phyloP scores from a whole-genome alignment of 2,797 vertebrate genomes.

The Macropodus opercularis region DNA sequence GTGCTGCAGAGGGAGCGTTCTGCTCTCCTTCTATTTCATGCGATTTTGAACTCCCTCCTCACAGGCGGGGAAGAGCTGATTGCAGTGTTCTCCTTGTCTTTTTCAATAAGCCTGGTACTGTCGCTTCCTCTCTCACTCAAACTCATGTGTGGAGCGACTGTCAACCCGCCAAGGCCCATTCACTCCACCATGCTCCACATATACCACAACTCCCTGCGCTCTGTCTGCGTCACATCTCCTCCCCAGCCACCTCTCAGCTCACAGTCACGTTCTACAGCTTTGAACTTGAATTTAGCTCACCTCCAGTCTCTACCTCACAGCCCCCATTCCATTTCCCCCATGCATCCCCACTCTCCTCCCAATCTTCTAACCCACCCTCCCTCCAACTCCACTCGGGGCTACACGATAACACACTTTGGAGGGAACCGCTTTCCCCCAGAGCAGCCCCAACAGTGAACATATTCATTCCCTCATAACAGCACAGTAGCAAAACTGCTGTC shows the following conservation, averaged over 20 bases:
- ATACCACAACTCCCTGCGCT: conserved; percentile 43
- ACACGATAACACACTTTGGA: conserved; percentile 77
- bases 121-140: conserved; percentile 67
- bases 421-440: conserved; percentile 66
- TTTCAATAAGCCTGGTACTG: conserved; percentile 63
- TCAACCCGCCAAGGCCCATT: conserved; percentile 64
- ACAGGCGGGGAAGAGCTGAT: conserved; percentile 69
- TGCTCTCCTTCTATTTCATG: conserved; percentile 53
- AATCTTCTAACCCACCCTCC: conserved; percentile 42
- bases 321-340: conserved; percentile 37
- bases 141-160: conserved; percentile 68
- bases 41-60: conserved; percentile 61
- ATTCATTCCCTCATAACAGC: conserved; percentile 74
- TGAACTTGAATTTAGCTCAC: conserved; percentile 73
- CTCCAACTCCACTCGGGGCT: conserved; percentile 67
- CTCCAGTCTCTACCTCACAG: conserved; percentile 56
- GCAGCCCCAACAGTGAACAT: conserved; percentile 69
- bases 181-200: conserved; percentile 53
- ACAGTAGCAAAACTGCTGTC: conserved; percentile 77
- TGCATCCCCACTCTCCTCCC: conserved; percentile 43
- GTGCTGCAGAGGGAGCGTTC: conserved; percentile 23
- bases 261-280: conserved; percentile 65
- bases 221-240: conserved; percentile 51
- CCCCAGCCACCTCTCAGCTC: conserved; percentile 39
- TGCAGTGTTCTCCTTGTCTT: conserved; percentile 71